Evolutionary conservation across 2,113 vertebrate species (phyloP).

Genomic region (Nyctibius bracteatus): DNA sequence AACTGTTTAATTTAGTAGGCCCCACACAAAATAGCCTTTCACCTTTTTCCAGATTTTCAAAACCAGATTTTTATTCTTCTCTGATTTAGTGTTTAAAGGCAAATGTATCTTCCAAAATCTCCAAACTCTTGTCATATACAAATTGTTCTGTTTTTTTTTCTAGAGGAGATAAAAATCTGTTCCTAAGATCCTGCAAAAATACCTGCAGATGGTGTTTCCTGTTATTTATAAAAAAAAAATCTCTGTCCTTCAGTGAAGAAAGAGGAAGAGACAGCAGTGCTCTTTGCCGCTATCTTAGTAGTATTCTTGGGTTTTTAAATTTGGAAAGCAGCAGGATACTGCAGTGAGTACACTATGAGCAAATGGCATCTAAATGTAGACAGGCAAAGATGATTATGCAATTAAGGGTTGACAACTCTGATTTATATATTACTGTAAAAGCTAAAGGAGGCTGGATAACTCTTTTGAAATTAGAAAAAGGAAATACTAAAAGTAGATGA

Average conservation of each 20-base stretch:
- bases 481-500: neutral
- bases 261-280: neutral
- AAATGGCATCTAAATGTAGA: conserved; percentile 6
- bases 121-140: neutral
- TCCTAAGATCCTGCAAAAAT: neutral
- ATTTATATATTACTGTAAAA: neutral
- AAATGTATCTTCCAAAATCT: neutral
- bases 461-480: neutral
- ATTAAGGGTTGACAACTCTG: neutral
- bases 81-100: neutral
- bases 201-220: neutral
- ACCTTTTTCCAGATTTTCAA: neutral
- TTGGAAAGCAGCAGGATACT: neutral
- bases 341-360: neutral
- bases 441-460: neutral
- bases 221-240: conserved; percentile 1
- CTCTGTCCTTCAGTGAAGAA: neutral
- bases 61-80: neutral
- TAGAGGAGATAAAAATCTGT: neutral
- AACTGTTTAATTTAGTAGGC: neutral
- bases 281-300: neutral
- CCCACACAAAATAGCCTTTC: neutral
- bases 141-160: neutral
- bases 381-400: neutral
- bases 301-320: conserved; percentile 1